phyloP scores from a whole-genome alignment of 1,140 invertebrate species.

The Leguminivora glycinivorella region DNA sequence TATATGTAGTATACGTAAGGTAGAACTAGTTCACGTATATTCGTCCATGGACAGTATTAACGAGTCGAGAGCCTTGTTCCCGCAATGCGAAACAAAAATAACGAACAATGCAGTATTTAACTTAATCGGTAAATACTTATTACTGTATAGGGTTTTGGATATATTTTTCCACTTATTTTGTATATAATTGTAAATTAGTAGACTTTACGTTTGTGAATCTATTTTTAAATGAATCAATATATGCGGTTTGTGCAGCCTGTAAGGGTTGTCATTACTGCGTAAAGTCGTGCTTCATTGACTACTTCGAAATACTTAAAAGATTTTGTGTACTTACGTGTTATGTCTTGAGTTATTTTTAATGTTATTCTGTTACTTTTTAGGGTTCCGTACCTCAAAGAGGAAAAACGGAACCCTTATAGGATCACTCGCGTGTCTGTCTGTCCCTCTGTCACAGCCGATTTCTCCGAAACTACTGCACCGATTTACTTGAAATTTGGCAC shows the following conservation, averaged over 20 bases:
- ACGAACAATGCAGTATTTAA: constrained; percentile 68
- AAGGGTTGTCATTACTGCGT: constrained; percentile 23
- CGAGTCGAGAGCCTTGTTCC: constrained; percentile 42
- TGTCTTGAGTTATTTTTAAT: constrained; percentile 38
- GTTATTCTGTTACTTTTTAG: constrained; percentile 39
- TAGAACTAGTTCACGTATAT: constrained; percentile 41
- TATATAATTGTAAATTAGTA: constrained; percentile 76
- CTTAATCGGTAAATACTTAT: constrained; percentile 48
- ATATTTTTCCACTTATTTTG: constrained; percentile 58
- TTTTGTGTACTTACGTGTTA: constrained; percentile 43
- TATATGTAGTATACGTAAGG: constrained; percentile 42
- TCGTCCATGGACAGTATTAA: constrained; percentile 56
- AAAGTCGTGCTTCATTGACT: constrained; percentile 36
- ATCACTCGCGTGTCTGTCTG: too few species aligned
- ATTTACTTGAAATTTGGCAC: too few species aligned
- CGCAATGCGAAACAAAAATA: constrained; percentile 40
- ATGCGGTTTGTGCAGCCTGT: constrained; percentile 34
- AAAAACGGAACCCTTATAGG: too few species aligned
- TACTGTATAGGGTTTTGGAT: constrained; percentile 67
- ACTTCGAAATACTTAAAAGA: constrained; percentile 31
- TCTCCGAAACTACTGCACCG: too few species aligned
- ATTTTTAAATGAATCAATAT: constrained; percentile 66
- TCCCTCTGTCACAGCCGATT: too few species aligned
- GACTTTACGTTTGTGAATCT: constrained; percentile 60
- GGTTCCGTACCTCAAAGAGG: too few species aligned